Base-by-base conservation (phyloP, 2,113 vertebrate species). In the Taxidea taxus region DNA sequence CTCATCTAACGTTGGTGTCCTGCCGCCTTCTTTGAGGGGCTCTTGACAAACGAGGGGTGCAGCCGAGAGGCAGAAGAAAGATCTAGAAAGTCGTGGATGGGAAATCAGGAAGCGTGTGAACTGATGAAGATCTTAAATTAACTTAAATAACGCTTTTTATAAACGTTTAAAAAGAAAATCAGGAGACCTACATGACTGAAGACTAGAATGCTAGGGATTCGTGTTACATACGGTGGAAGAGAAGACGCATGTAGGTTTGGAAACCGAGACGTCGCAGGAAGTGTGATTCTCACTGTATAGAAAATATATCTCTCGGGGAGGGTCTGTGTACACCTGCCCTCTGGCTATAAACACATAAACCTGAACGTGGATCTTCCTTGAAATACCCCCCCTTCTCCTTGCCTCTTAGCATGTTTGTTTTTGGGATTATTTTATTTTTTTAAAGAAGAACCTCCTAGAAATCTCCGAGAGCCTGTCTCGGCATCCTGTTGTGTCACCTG, bases 1-100 rank as follows among this genome's bases (percentile, higher is more conserved):
- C 99, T 99, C 91, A 99, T 99, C 97, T 99, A 98, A 92, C 58
- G 13, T 54, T 27, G 58, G 3, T 21, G 0, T 31, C 60, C n/a
- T 9, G 64, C 15, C 8, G 81, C 77, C 18, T 80, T 87, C 78
- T 5, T 0, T n/a, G 25, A 18, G 47, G 16, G 6, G 16, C 64
- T 91, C 34, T 12, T 37, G 60, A 92, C 80, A n/a, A 12, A 1
- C 6, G 4, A 84, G 39, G 42, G 75, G 39, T 20, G 39, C 62
- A 93, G 94, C 91, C 54, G 37, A 95, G 68, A 95, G 16, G 62
- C 25, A 92, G 74, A 95, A 90, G 94, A 92, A 91, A 93, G 97
- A 91, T 2, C 21, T 6, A 88, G 96, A 25, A 98, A 90, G 96
- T 97, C 95, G 87, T 82, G 21, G 39, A 51, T 29, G 18, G 93